Base-by-base conservation (phyloP, 1,140 invertebrate species). In the Drosophila pseudoobscura region DNA sequence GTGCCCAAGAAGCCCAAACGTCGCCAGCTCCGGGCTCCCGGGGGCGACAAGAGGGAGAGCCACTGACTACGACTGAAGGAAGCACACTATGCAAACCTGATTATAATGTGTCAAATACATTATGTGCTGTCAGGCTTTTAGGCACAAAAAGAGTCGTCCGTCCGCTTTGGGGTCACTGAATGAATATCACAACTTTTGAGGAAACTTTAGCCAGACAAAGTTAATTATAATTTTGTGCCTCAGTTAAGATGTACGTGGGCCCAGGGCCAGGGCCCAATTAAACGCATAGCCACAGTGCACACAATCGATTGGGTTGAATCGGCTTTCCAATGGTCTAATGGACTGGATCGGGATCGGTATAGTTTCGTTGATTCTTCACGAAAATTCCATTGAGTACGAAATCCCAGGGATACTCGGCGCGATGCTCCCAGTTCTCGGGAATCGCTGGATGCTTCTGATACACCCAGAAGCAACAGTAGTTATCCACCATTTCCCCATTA, bases 61-160 rank as follows among this genome's bases (percentile, higher is more conserved):
- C 8, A 54, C 43, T 54, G 64, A 54, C 64, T 31, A 31, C 29
- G 70, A 39, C 68, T 31, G 51, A 52, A 8, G 57, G 60, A 64
- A 64, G 70, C 73, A 62, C 61, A 80, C 73, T 78, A 72, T 89
- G 73, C 80, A 75, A 85, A 80, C 75, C 89, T 89, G 84, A 90
- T 90, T 90, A 89, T 90, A 90, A 90, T 90, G 88, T 90, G 88
- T 90, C 88, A 90, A 90, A 88, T 90, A 69, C 83, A 84, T 90
- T 84, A 88, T 84, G 77, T 80, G 70, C 74, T 90, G 88, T 84
- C 82, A 76, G 77, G 59, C 72, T 87, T 87, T 88, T 75, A 53
- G 78, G 74, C 72, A 47, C 74, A 74, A 65, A 65, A 69, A 78
- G 53, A 53, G 39, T 7, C 13, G 35, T 22, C 22, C 47, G 24